Evolutionary conservation across 2,888 invertebrate species (phyloP), one percentile per base, ranked within the genome.

Genomic region (Incurvaria masculella): DNA sequence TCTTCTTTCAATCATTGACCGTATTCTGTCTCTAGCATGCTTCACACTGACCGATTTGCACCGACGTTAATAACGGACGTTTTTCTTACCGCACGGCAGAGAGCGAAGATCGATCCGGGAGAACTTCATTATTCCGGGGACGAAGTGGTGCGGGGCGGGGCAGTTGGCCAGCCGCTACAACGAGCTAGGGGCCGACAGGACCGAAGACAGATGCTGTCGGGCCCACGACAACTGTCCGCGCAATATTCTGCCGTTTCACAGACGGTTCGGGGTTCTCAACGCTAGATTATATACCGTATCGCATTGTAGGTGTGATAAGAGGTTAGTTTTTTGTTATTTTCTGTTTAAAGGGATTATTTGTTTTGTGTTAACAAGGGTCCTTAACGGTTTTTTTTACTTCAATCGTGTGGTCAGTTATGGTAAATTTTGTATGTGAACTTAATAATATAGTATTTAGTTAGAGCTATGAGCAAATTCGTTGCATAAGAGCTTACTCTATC

Each of bases 301-400:
- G 62, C 87, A 88, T 65, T 91, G 90, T 70, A 79, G 81, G 55
- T 91, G 90, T 66, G 90, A 91, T 70, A 80, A 82, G 73, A 88
- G 87, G 89, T 89, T 80, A 69, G 79, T 69, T 63, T 55, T 55
- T 56, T 59, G 61, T 64, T 58, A 60, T 53, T 59, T 58, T 61
- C 44, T 39, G 23, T 21, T 43, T 48, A 45, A 45, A 43, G 49
- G n/a, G 17, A 43, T 42, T 44, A 44, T 46, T 42, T 33, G 2
- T 40, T 21, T 21, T 17, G 23, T 45, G 19, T 42, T 16, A 19
- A n/a, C 18, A 8, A 17, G 42, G 18, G 20, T 19, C 20, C 3
- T 27, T 45, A 39, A 39, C 42, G 18, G 26, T 39, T 42, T 17
- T 11, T 11, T 49, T 49, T 49, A 20, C 18, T 45, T 48, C 10